Base-by-base conservation (phyloP, 2,113 vertebrate species). In the Cynoglossus semilaevis region DNA sequence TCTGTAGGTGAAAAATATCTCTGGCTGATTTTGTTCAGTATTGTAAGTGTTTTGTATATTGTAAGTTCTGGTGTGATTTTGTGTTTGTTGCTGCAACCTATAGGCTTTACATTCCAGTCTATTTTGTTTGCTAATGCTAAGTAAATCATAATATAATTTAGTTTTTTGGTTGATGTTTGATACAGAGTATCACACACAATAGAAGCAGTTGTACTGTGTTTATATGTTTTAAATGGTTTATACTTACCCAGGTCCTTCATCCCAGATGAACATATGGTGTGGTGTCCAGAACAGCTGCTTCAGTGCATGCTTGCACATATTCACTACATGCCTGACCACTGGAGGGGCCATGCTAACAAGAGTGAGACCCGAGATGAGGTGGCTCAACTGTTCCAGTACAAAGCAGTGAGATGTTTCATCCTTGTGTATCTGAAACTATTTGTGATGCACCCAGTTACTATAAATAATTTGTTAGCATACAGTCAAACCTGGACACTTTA, bases 271-370 rank as follows among this genome's bases (percentile, higher is more conserved):
- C 96, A 99, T 86, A 88, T 98, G 91, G 96, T 96, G 66, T 98
- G 96, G 87, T 98, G 95, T 81, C 97, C 97, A 14, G 96, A 99
- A 73, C 97, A 98, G 92, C 93, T 99, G 88, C 92, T 99, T 58
- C 93, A 96, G 63, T 96, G 97, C 68, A 95, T 99, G 80, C 88
- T 99, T 76, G 96, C 97, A 0, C 94, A 99, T 72, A 96, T 99
- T 80, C 96, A 99, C 89, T 99, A 99, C 89, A 99, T 98, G 97
- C 97, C 97, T 54, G 97, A 99, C 88, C 95, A 99, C 90, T 99
- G 97, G 97, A 95, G 96, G 87, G 95, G 95, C 81, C 93, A 92
- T 1, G 97, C 97, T 77, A 95, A 98, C 86, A 95, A 96, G 83
- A 93, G 95, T 0, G 96, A 99, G 91, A 99, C 97, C 85, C 91